Conservation (phyloP, 2,113 vertebrate species). For the Otis tarda region DNA sequence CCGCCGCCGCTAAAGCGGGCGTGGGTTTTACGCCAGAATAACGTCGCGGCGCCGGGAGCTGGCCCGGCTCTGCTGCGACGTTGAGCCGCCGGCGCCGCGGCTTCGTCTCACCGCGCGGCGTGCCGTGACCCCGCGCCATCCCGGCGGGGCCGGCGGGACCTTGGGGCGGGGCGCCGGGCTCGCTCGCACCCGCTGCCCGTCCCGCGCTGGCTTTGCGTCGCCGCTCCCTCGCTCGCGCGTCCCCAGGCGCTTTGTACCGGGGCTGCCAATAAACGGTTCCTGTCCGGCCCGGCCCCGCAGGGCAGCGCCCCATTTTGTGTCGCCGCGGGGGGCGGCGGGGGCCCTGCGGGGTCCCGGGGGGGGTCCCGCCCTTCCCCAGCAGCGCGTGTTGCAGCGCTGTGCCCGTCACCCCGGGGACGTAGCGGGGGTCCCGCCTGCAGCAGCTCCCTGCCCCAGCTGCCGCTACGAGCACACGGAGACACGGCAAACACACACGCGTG, state of each 20-base stretch:
- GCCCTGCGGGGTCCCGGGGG: background rate
- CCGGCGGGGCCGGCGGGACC: background rate
- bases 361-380: background rate
- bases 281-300: background rate
- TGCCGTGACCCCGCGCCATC: accelerated
- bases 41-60: too few relatives aligned
- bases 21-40: background rate
- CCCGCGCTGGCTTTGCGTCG: background rate
- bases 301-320: background rate
- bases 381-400: background rate
- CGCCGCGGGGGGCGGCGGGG: background rate
- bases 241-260: background rate
- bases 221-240: background rate
- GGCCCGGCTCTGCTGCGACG: background rate
- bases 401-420: too few relatives aligned
- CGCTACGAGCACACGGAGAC: accelerated
- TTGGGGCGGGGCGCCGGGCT: accelerated
- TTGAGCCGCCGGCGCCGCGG: accelerated
- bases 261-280: constrained; percentile 10
- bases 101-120: background rate
- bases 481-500: accelerated
- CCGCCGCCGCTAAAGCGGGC: background rate
- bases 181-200: accelerated
- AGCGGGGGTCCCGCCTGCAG: too few relatives aligned
- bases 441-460: background rate